Conservation (phyloP, 1,140 invertebrate genomes). For the Cydia strobilella region DNA sequence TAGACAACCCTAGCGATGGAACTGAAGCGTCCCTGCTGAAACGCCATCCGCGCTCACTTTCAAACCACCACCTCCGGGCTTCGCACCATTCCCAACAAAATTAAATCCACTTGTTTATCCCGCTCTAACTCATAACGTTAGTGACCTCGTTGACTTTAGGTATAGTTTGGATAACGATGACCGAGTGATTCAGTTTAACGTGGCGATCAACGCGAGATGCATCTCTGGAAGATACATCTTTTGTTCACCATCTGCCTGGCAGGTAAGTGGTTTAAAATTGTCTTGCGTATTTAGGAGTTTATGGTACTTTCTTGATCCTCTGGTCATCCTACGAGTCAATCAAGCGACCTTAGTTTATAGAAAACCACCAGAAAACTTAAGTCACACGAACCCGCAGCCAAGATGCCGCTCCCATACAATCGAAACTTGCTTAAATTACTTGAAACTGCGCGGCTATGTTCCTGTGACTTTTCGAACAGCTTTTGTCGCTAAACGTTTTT, state of each 20-base stretch:
- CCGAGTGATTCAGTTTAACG: neutral
- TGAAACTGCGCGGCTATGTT: too few species aligned
- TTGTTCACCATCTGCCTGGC: neutral
- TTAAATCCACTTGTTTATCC: neutral
- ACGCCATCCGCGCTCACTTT: constrained; percentile 19
- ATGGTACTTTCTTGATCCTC: too few species aligned
- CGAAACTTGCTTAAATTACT: too few species aligned
- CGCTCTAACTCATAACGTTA: neutral
- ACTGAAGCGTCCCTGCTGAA: constrained; percentile 17
- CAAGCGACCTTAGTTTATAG: too few species aligned
- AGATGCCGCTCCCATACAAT: too few species aligned
- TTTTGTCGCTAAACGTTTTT: too few species aligned
- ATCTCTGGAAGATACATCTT: neutral
- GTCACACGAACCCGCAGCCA: too few species aligned
- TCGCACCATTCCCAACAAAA: neutral
- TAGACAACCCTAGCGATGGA: neutral
- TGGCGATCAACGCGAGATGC: neutral
- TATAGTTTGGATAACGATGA: constrained; percentile 1
- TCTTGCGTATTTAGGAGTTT: too few species aligned
- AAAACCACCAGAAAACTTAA: too few species aligned
- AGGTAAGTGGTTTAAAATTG: neutral
- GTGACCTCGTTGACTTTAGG: neutral
- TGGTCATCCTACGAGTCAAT: too few species aligned
- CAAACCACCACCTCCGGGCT: constrained; percentile 6
- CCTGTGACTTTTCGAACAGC: too few species aligned